Conservation (phyloP, 2,888 invertebrate species). For the Caprella mutica region DNA sequence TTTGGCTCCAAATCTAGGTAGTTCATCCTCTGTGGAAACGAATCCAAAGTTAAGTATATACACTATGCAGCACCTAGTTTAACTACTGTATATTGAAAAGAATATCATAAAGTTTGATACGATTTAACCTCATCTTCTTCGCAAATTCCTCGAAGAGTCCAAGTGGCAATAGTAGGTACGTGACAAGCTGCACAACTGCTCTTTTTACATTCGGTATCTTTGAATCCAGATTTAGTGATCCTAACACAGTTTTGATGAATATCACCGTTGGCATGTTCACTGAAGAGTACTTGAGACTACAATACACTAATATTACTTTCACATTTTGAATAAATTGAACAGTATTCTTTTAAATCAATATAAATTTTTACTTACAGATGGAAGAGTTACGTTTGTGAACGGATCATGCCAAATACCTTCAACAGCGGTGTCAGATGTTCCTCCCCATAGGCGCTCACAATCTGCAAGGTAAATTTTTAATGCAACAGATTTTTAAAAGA, state of each 20-base stretch:
- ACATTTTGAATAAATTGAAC: too few species aligned
- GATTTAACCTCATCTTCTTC: conserved; percentile 25
- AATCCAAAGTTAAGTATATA: too few species aligned
- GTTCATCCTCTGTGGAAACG: conserved; percentile 14
- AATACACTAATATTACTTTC: too few species aligned
- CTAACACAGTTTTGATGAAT: conserved; percentile 22
- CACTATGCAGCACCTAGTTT: too few species aligned
- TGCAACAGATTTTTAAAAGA: too few species aligned
- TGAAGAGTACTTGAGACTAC: too few species aligned
- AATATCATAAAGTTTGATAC: too few species aligned
- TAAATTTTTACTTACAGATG: neutral
- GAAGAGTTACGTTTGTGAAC: neutral
- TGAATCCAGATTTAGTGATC: conserved; percentile 7
- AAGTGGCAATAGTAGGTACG: conserved; percentile 10
- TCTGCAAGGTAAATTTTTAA: neutral
- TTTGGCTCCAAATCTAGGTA: conserved; percentile 15
- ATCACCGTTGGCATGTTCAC: conserved; percentile 22
- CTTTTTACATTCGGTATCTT: conserved; percentile 16
- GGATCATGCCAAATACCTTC: conserved; percentile 15
- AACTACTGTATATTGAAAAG: too few species aligned
- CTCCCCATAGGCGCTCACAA: conserved; percentile 21
- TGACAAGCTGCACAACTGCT: conserved; percentile 20
- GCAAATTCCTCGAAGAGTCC: conserved; percentile 27
- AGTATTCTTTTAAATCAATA: neutral
- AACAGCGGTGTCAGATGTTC: conserved; percentile 9